Base-by-base conservation (phyloP, 2,797 vertebrate genomes). In the Arrhamphus sclerolepis region DNA sequence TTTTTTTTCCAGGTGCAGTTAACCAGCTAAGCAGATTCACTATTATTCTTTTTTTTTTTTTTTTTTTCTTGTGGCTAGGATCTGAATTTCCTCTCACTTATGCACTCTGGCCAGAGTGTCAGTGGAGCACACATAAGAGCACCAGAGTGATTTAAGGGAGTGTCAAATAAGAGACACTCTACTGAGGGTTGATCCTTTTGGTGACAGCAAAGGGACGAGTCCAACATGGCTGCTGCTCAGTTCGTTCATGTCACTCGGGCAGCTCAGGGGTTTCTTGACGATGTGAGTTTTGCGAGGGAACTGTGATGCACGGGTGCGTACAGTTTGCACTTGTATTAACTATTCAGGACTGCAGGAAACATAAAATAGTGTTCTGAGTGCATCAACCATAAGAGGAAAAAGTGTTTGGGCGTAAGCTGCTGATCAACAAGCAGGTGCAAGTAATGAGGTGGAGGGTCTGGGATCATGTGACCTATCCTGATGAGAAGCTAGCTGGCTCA, bases 381-480 rank as follows among this genome's bases (percentile, higher is more conserved):
- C 57, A 70, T 78, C 71, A 79, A 80, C 64, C 68, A 56, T 51
- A 20, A 50, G 56, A 66, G 63, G 40, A 59, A 43, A n/a, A 28
- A 10, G 66, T 70, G 66, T 65, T 62, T 75, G 48, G 28, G 59
- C 64, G 64, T 69, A 39, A 46, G 26, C 58, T 70, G 82, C 71
- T 66, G 65, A 84, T 80, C 70, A 85, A 85, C 68, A 87, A 83
- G 81, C 40, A 56, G 77, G 72, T 68, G 73, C 64, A 62, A 55
- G 70, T 71, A 61, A 62, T 41, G 11, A 61, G 42, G 44, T 31
- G 13, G 44, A n/a, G 59, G 34, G 31, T 52, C 42, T 67, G 0
- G 0, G 51, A 31, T 54, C 44, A 13, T 18, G 40, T 67, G 46
- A 51, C 40, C 80, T 93, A 92, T 83, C 89, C 91, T 49, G 92